These are phyloP conservation scores for Nemapogon koenigi DNA, from an alignment of 2,888 invertebrate species.

Conservation along the genomic window DNA sequence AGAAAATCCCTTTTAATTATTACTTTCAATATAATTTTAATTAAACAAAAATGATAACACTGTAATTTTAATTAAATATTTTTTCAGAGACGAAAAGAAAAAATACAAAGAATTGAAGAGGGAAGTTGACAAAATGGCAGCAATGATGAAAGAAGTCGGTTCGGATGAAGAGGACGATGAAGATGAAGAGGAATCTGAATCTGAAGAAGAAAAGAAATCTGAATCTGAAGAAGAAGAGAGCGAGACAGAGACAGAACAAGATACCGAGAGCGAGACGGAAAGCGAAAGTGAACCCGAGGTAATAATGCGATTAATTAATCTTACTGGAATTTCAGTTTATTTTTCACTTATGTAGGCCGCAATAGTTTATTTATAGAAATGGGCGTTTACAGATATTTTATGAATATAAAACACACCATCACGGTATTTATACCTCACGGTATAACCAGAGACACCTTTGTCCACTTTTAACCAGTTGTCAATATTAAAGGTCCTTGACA, in stretches of 20 bases:
- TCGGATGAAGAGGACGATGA: slow-evolving; percentile 75
- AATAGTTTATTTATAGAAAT: too few species aligned
- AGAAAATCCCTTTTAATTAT: too few species aligned
- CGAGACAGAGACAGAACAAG: slow-evolving; percentile 72
- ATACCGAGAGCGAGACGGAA: slow-evolving; percentile 71
- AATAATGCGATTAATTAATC: too few species aligned
- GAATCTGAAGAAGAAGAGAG: slow-evolving; percentile 64
- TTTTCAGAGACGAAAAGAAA: slow-evolving; percentile 73
- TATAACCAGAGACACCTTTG: too few species aligned
- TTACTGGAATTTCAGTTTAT: too few species aligned
- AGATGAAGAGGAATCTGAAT: slow-evolving; percentile 64
- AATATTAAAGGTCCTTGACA: too few species aligned
- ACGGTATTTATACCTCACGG: too few species aligned
- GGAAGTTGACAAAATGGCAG: slow-evolving; percentile 91
- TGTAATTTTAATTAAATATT: neutral
- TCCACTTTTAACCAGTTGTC: too few species aligned
- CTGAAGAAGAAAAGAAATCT: slow-evolving; percentile 48
- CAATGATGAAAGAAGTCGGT: slow-evolving; percentile 81
- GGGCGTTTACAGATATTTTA: too few species aligned
- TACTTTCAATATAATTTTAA: too few species aligned
- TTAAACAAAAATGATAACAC: neutral
- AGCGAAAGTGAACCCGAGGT: slow-evolving; percentile 73
- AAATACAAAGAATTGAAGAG: slow-evolving; percentile 84
- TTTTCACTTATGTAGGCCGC: too few species aligned
- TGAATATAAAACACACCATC: too few species aligned